Conservation (phyloP, 2,888 invertebrate species). For the Phaonia tiefii region DNA sequence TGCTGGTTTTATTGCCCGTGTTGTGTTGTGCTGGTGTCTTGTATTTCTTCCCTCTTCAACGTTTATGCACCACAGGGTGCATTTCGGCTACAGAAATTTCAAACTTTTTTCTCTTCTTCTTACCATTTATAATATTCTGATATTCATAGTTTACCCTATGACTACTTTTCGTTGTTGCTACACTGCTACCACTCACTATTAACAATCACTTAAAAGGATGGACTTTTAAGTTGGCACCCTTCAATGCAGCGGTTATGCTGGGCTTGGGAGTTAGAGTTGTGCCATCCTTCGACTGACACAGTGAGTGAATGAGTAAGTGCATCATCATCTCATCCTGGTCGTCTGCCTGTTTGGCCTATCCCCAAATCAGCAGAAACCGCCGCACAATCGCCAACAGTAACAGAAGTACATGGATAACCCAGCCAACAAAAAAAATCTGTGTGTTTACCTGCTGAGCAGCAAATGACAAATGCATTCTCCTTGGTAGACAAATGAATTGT, state of each 20-base stretch:
- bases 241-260: constrained; percentile 37
- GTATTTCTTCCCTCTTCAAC: constrained; percentile 20
- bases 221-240: constrained; percentile 61
- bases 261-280: neutral
- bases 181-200: constrained; percentile 61
- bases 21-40: neutral
- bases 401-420: constrained; percentile 26
- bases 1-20: constrained; percentile 15
- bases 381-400: constrained; percentile 40
- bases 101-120: constrained; percentile 13
- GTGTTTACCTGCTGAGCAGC: constrained; percentile 64
- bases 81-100: neutral
- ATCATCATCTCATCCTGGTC: constrained; percentile 12
- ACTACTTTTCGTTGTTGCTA: constrained; percentile 29
- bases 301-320: constrained; percentile 20
- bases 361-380: constrained; percentile 59
- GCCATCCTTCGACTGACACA: too few relatives aligned
- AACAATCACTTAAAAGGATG: constrained; percentile 52
- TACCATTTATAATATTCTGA: constrained; percentile 45
- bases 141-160: constrained; percentile 51
- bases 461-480: constrained; percentile 81
- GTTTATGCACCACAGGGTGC: constrained; percentile 61
- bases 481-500: constrained; percentile 81
- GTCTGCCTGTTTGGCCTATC: constrained; percentile 4
- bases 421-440: constrained; percentile 44